phyloP scores from a whole-genome alignment of 2,797 vertebrate species.

The Lycodopsis pacificus region DNA sequence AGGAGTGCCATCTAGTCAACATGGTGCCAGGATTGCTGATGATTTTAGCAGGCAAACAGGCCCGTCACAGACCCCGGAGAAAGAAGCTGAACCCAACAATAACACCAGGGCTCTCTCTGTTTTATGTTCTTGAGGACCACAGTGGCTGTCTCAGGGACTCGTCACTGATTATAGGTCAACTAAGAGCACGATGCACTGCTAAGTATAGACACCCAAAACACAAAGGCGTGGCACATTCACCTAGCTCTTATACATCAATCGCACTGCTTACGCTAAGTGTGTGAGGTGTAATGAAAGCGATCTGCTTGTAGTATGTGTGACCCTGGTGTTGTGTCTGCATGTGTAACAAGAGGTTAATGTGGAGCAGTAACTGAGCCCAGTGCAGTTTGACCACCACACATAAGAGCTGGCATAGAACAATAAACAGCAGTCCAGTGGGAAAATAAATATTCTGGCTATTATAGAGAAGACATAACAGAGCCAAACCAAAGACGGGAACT shows the following conservation, averaged over 20 bases:
- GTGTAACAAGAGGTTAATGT: slow-evolving; percentile 64
- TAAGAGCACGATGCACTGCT: slow-evolving; percentile 15
- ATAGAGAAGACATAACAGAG: slow-evolving; percentile 70
- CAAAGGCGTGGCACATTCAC: slow-evolving; percentile 20
- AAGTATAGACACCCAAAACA: slow-evolving; percentile 20
- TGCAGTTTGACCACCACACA: slow-evolving; percentile 51
- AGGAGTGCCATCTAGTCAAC: slow-evolving; percentile 70
- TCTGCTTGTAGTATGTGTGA: slow-evolving; percentile 55
- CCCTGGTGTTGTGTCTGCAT: slow-evolving; percentile 59
- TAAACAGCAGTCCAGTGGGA: slow-evolving; percentile 65
- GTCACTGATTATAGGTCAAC: slow-evolving; percentile 40
- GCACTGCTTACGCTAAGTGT: slow-evolving; percentile 7
- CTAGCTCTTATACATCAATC: slow-evolving; percentile 30
- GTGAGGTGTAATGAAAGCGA: slow-evolving; percentile 51
- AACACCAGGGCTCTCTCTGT: slow-evolving; percentile 40
- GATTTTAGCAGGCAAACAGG: slow-evolving; percentile 63
- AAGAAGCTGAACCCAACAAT: slow-evolving; percentile 55
- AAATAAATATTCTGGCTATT: slow-evolving; percentile 76
- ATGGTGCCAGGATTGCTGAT: slow-evolving; percentile 72
- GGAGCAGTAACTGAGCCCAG: slow-evolving; percentile 61
- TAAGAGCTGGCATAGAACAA: slow-evolving; percentile 70
- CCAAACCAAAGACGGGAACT: slow-evolving; percentile 17
- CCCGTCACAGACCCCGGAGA: slow-evolving; percentile 44
- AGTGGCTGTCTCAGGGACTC: slow-evolving; percentile 37
- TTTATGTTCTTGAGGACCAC: slow-evolving; percentile 54